Evolutionary conservation across 2,797 vertebrate species (phyloP).

Genomic region (Gymnoscopelus braueri): DNA sequence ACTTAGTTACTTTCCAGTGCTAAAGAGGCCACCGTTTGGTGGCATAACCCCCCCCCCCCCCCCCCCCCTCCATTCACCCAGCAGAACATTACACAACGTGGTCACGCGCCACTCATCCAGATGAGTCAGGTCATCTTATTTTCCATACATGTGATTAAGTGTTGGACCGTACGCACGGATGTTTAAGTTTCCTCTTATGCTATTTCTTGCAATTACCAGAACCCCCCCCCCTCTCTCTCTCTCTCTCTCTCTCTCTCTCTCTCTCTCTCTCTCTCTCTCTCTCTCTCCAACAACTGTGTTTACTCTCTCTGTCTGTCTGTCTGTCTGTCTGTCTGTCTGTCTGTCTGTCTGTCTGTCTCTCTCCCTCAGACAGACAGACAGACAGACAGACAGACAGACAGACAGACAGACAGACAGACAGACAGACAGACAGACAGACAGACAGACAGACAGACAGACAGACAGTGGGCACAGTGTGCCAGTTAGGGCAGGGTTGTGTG

Average conservation of each 20-base stretch:
- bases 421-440: too few relatives aligned
- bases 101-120: constrained; percentile 4
- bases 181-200: constrained; percentile 52
- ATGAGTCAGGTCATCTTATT: constrained; percentile 34
- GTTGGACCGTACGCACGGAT: constrained; percentile 38
- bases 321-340: not conserved
- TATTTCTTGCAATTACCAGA: constrained; percentile 34
- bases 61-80: constrained; percentile 26
- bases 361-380: too few relatives aligned
- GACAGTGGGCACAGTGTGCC: too few relatives aligned
- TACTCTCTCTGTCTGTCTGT: not conserved
- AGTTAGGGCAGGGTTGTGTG: not conserved
- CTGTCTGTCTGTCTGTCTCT: too few relatives aligned
- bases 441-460: too few relatives aligned
- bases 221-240: constrained; percentile 3
- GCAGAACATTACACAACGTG: constrained; percentile 51
- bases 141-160: constrained; percentile 40
- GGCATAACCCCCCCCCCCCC: constrained; percentile 39
- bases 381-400: too few relatives aligned
- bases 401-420: too few relatives aligned
- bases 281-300: not conserved
- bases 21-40: constrained; percentile 36
- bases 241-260: not conserved
- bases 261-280: not conserved
- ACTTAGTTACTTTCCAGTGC: constrained; percentile 19